A percentile compares a stretch with the other conserved stretches of the same genome.
Evolutionary conservation across 1,140 invertebrate species (phyloP).

Genomic region (Solenopsis fugax): DNA sequence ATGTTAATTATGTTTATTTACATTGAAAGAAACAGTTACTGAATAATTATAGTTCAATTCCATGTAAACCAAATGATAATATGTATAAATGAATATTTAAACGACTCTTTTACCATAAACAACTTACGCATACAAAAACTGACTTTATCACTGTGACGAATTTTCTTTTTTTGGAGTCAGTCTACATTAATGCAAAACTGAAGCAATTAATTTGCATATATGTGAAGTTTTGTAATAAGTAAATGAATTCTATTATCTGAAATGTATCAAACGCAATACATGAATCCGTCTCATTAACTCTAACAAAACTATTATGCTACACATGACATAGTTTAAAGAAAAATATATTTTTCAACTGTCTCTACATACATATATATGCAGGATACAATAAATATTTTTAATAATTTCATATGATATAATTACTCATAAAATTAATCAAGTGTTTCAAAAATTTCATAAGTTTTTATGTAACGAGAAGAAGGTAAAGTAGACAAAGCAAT

Average conservation of each 20-base stretch:
- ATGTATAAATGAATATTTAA: slow-evolving; percentile 16
- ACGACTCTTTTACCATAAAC: background rate
- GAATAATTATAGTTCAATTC: background rate
- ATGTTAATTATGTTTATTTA: slow-evolving; percentile 9
- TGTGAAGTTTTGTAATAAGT: background rate
- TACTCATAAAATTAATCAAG: background rate
- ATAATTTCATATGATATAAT: slow-evolving; percentile 2
- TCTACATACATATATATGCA: background rate
- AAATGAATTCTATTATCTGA: background rate
- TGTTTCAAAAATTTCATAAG: background rate
- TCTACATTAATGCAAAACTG: background rate
- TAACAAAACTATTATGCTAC: background rate
- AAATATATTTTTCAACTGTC: slow-evolving; percentile 42
- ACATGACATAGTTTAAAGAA: background rate
- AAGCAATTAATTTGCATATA: background rate
- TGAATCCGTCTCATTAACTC: background rate
- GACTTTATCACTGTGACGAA: slow-evolving; percentile 1
- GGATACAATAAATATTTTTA: slow-evolving; percentile 31
- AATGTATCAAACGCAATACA: background rate
- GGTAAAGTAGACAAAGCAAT: background rate
- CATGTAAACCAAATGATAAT: background rate
- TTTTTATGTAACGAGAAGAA: background rate
- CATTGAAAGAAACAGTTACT: background rate
- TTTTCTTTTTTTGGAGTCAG: background rate
- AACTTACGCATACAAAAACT: background rate